Evolutionary conservation across 1,140 invertebrate genomes (phyloP).

Genomic region (Drosophila micromelanica): DNA sequence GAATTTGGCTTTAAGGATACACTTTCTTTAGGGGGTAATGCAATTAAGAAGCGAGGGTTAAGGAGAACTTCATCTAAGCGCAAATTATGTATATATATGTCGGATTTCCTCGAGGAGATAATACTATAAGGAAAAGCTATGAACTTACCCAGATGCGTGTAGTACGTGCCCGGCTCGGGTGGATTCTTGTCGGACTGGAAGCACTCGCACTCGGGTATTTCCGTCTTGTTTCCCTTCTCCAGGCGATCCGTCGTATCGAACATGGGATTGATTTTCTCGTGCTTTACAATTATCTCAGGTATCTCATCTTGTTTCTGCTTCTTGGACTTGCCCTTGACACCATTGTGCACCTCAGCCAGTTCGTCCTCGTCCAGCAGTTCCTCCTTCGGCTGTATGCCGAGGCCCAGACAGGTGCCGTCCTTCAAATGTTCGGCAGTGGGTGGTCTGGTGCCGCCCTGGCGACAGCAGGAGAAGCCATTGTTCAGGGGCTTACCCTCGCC

Average conservation of each 20-base stretch:
- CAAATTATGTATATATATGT: too few relatives aligned
- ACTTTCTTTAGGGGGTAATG: too few relatives aligned
- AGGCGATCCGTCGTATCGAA: constrained; percentile 80
- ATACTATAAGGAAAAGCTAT: neutral
- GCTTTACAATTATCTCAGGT: constrained; percentile 78
- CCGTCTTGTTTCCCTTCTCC: constrained; percentile 87
- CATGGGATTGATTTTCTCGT: constrained; percentile 82
- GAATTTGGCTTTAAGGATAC: too few relatives aligned
- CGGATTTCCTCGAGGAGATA: too few relatives aligned
- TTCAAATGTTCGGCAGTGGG: constrained; percentile 89
- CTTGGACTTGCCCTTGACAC: constrained; percentile 66
- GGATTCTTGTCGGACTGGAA: constrained; percentile 92
- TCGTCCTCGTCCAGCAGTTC: constrained; percentile 87
- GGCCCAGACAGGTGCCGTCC: constrained; percentile 89
- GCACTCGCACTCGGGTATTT: constrained; percentile 93
- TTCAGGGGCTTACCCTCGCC: constrained; percentile 86
- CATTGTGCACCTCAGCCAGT: constrained; percentile 59
- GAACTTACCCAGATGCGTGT: constrained; percentile 91
- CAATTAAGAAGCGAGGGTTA: too few relatives aligned
- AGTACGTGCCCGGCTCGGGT: constrained; percentile 93
- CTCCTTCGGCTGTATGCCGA: constrained; percentile 89
- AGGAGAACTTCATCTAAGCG: too few relatives aligned
- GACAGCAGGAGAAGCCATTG: constrained; percentile 88
- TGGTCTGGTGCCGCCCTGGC: constrained; percentile 88
- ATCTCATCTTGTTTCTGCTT: constrained; percentile 75